Conservation (phyloP, 2,113 vertebrate species). For the Colossoma macropomum region DNA sequence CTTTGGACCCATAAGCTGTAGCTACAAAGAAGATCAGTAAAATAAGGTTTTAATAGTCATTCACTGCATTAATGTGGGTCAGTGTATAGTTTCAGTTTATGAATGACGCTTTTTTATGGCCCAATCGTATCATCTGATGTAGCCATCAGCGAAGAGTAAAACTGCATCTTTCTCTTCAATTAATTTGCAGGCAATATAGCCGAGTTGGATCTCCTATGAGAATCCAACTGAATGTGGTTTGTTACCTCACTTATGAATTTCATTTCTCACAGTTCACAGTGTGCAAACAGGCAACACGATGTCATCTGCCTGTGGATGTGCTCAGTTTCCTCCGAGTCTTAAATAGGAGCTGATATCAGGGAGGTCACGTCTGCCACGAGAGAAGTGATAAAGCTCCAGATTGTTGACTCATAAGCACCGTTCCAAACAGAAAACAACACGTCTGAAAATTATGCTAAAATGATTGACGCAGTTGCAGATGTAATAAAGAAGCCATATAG, state of each 20-base stretch:
- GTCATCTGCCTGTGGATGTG: not conserved
- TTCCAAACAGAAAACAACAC: not conserved
- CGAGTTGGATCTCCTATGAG: not conserved
- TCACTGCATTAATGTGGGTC: no score
- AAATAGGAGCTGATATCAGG: not conserved
- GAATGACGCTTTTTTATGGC: no score
- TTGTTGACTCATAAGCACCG: not conserved
- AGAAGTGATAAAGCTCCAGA: not conserved
- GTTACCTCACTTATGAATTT: not conserved
- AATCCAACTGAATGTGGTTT: not conserved
- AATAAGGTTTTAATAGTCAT: no score
- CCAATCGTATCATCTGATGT: not conserved
- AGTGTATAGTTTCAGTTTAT: no score
- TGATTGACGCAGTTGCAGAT: no score
- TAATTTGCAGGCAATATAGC: not conserved
- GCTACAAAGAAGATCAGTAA: no score
- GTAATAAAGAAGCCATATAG: no score
- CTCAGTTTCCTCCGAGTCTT: not conserved
- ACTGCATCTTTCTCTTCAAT: not conserved
- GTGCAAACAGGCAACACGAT: not conserved
- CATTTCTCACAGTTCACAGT: not conserved
- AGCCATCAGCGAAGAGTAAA: not conserved
- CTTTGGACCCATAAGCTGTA: no score
- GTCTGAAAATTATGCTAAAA: not conserved
- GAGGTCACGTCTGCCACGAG: not conserved